A percentile compares a stretch with the other conserved stretches of the same genome.
These are phyloP conservation scores for Smittia sp. DNA, from an alignment of 2,888 invertebrate species.

Conservation along the genomic window DNA sequence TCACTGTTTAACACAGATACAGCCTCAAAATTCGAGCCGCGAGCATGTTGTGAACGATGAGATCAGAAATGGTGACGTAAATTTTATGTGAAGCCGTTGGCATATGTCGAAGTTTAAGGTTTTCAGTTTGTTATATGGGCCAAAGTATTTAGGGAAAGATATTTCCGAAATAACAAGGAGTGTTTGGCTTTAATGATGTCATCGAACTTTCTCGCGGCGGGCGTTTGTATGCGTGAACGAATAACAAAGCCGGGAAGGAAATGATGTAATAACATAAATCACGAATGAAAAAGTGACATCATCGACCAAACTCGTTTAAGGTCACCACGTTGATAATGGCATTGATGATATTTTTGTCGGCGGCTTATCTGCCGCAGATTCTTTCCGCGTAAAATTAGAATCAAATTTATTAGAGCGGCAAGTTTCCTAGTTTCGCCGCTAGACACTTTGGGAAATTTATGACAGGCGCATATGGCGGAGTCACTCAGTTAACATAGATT, in stretches of 20 bases:
- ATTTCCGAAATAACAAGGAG: slow-evolving; percentile 1
- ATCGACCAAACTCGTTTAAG: slow-evolving; percentile 10
- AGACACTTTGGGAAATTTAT: not conserved
- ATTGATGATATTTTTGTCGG: slow-evolving; percentile 1
- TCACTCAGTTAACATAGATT: not conserved
- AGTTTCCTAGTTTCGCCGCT: too few species aligned
- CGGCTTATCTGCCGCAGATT: not conserved
- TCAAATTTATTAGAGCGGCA: too few species aligned
- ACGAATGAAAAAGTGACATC: slow-evolving; percentile 5
- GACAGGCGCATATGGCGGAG: not conserved
- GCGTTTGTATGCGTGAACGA: not conserved
- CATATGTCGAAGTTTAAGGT: not conserved
- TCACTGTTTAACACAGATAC: slow-evolving; percentile 19
- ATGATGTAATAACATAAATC: slow-evolving; percentile 22
- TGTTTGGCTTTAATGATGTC: slow-evolving; percentile 13
- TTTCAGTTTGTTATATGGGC: not conserved
- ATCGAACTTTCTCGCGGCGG: not conserved
- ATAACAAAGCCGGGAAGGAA: not conserved
- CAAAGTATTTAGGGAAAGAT: not conserved
- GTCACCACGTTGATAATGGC: not conserved
- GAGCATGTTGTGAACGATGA: not conserved
- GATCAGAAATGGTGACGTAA: not conserved
- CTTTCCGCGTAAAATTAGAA: too few species aligned
- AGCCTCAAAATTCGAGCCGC: not conserved
- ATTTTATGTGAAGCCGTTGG: not conserved